Evolutionary conservation across 2,888 invertebrate genomes (phyloP).

Genomic region (Cephus rjabovi): DNA sequence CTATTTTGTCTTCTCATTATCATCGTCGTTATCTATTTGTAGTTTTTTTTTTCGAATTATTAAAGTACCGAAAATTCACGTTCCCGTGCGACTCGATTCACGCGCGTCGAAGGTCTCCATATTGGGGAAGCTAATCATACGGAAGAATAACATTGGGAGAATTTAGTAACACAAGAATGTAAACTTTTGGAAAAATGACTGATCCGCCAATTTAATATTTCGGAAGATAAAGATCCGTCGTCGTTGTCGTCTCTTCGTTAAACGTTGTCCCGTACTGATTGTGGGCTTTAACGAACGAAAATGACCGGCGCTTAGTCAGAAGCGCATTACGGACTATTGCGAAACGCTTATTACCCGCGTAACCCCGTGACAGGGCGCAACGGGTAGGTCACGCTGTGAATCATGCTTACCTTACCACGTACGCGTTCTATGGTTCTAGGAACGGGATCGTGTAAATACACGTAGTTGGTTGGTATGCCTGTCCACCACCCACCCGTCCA

Average conservation of each 20-base stretch:
- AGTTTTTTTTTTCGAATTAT: too few relatives aligned
- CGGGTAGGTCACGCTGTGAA: slow-evolving; percentile 40
- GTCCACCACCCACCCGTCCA: background rate
- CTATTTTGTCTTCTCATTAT: background rate
- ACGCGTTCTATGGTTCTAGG: slow-evolving; percentile 43
- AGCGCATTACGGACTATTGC: slow-evolving; percentile 42
- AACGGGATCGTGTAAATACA: slow-evolving; percentile 28
- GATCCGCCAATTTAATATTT: too few relatives aligned
- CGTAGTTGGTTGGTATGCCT: slow-evolving; percentile 16
- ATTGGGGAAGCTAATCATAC: too few relatives aligned
- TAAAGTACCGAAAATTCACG: too few relatives aligned
- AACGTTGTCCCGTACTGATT: background rate
- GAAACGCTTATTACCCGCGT: slow-evolving; percentile 34
- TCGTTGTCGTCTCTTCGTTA: background rate
- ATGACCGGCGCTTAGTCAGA: background rate
- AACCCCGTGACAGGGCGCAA: slow-evolving; percentile 18
- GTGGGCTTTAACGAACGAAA: background rate
- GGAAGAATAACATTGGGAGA: too few relatives aligned
- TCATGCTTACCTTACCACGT: slow-evolving; percentile 45
- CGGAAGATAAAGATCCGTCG: background rate
- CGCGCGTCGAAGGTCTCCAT: too few relatives aligned
- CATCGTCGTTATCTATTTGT: background rate
- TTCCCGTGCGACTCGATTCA: too few relatives aligned
- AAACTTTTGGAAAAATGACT: too few relatives aligned
- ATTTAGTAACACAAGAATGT: too few relatives aligned